Conservation (phyloP, 2,888 invertebrate species). For the Athetis lepigone region DNA sequence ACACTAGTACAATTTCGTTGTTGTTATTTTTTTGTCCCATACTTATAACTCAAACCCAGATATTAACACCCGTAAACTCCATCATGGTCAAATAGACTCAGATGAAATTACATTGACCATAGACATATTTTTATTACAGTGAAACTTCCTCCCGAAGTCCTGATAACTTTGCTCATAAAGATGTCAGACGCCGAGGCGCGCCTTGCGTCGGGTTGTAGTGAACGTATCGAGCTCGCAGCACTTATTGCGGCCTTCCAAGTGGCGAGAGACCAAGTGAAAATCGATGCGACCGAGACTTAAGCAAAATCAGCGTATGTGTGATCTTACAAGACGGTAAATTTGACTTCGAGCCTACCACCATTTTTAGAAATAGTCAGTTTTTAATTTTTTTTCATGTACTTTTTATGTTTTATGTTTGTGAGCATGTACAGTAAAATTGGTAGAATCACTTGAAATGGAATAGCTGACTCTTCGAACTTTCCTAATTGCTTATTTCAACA, state of each 20-base stretch:
- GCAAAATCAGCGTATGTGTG: background rate
- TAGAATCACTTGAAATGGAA: no score
- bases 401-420: no score
- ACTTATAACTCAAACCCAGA: no score
- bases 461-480: no score
- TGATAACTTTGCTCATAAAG: slow-evolving; percentile 95
- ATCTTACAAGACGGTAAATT: background rate
- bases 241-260: slow-evolving; percentile 96
- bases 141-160: slow-evolving; percentile 95
- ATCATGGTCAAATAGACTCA: background rate
- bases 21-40: no score
- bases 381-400: no score
- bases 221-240: slow-evolving; percentile 97
- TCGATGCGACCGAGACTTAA: slow-evolving; percentile 57
- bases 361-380: no score
- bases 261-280: slow-evolving; percentile 91
- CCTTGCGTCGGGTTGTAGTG: slow-evolving; percentile 96
- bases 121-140: slow-evolving; percentile 88
- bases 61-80: no score
- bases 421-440: no score
- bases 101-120: background rate
- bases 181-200: slow-evolving; percentile 97
- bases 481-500: no score
- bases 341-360: background rate
- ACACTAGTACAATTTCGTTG: no score